These are phyloP conservation scores for Troides aeacus DNA, from an alignment of 2,888 invertebrate species.

Conservation along the genomic window DNA sequence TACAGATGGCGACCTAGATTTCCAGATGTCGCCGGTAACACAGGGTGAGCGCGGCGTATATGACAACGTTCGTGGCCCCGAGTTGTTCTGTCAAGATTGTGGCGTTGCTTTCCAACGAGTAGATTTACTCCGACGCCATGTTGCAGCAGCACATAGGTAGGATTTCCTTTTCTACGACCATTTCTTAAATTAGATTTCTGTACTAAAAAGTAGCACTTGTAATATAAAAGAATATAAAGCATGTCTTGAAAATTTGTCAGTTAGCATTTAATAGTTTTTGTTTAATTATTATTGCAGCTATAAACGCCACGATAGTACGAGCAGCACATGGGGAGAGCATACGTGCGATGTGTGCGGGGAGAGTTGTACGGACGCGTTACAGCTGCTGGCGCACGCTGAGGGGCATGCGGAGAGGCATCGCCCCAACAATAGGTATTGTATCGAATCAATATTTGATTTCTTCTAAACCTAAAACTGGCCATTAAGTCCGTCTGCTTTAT, in stretches of 20 bases:
- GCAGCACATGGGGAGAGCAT: slow-evolving; percentile 78
- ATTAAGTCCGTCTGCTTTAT: too few relatives aligned
- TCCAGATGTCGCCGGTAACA: slow-evolving; percentile 57
- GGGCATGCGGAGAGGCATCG: slow-evolving; percentile 85
- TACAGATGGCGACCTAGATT: slow-evolving; percentile 62
- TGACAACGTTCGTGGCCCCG: slow-evolving; percentile 65
- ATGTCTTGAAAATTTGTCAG: too few relatives aligned
- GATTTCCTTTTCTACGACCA: neutral
- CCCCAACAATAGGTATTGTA: slow-evolving; percentile 39
- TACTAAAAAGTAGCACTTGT: too few relatives aligned
- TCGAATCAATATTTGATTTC: neutral
- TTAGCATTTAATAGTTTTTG: too few relatives aligned
- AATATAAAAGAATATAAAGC: too few relatives aligned
- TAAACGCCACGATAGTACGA: slow-evolving; percentile 63
- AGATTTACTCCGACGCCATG: slow-evolving; percentile 86
- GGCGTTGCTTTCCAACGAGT: slow-evolving; percentile 89
- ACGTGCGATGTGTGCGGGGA: slow-evolving; percentile 90
- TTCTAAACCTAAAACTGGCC: too few relatives aligned
- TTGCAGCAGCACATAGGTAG: slow-evolving; percentile 78
- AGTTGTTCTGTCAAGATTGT: slow-evolving; percentile 85
- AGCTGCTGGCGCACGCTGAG: slow-evolving; percentile 89
- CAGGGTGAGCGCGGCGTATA: slow-evolving; percentile 35
- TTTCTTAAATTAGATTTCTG: neutral
- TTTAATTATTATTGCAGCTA: slow-evolving; percentile 47
- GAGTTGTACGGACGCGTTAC: slow-evolving; percentile 86